phyloP scores from a whole-genome alignment of 2,888 invertebrate species.

The Trissolcus japonicus region DNA sequence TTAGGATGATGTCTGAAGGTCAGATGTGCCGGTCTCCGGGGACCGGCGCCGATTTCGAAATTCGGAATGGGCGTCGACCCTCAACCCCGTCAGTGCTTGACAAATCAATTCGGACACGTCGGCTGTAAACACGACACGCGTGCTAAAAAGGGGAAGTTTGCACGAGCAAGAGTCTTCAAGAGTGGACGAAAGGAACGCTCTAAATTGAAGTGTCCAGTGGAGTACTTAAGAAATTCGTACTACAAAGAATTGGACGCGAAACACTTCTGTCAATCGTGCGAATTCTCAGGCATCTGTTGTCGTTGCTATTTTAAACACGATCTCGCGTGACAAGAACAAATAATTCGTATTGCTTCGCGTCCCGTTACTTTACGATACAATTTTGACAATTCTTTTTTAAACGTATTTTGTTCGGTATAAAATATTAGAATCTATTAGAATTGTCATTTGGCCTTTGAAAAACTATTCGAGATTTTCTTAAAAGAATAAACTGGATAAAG shows the following conservation, averaged over 20 bases:
- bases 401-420: too few relatives aligned
- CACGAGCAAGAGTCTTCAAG: slow-evolving; percentile 47
- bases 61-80: slow-evolving; percentile 57
- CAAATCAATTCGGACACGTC: slow-evolving; percentile 74
- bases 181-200: slow-evolving; percentile 44
- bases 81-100: slow-evolving; percentile 63
- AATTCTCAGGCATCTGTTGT: slow-evolving; percentile 47
- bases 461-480: too few relatives aligned
- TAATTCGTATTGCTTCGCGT: slow-evolving; percentile 36
- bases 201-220: slow-evolving; percentile 53
- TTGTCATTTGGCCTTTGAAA: too few relatives aligned
- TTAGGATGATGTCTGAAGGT: slow-evolving; percentile 53
- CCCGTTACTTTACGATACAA: too few relatives aligned
- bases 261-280: slow-evolving; percentile 53
- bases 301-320: slow-evolving; percentile 51
- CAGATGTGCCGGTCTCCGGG: slow-evolving; percentile 49
- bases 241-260: slow-evolving; percentile 53
- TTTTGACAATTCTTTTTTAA: too few relatives aligned
- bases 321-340: slow-evolving; percentile 49
- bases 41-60: slow-evolving; percentile 66
- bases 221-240: slow-evolving; percentile 52
- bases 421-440: too few relatives aligned
- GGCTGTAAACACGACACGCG: slow-evolving; percentile 69
- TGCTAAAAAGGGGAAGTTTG: slow-evolving; percentile 54
- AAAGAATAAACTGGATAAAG: too few relatives aligned